Evolutionary conservation across 2,113 vertebrate species (phyloP).

Genomic region (Anarhynchus alexandrinus): DNA sequence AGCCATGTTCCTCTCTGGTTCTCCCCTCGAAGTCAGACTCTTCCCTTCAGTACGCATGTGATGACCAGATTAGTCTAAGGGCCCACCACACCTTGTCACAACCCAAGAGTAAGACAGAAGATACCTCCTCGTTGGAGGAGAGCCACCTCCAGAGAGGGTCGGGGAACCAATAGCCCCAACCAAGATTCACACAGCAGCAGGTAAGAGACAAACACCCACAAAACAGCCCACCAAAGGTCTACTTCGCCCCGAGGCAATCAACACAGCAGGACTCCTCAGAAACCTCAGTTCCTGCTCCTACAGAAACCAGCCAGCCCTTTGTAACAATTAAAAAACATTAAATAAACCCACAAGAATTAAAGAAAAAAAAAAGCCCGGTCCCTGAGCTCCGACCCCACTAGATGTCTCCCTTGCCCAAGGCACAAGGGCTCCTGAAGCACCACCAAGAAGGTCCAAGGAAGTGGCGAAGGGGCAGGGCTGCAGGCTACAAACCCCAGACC

Average conservation of each 20-base stretch:
- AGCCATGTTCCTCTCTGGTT: background rate
- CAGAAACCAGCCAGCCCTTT: background rate
- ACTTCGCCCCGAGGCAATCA: rapidly evolving
- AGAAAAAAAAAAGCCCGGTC: no score
- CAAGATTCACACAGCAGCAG: rapidly evolving
- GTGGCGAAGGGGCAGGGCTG: background rate
- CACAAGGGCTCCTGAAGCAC: background rate
- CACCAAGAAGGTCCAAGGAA: background rate
- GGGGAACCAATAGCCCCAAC: background rate
- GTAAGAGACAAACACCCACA: rapidly evolving
- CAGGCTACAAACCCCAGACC: background rate
- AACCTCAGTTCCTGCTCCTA: background rate
- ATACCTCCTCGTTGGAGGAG: background rate
- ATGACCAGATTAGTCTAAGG: background rate
- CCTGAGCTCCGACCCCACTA: background rate
- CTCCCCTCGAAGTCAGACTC: background rate
- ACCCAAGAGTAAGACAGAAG: no score
- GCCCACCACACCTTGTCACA: no score
- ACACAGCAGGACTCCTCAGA: rapidly evolving
- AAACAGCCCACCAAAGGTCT: background rate
- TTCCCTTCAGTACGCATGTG: background rate
- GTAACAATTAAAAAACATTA: rapidly evolving
- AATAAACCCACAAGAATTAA: background rate
- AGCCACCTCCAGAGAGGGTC: background rate
- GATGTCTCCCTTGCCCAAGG: constrained; percentile 15